Evolutionary conservation across 1,140 invertebrate genomes (phyloP).

Genomic region (Phenacoccus solenopsis): DNA sequence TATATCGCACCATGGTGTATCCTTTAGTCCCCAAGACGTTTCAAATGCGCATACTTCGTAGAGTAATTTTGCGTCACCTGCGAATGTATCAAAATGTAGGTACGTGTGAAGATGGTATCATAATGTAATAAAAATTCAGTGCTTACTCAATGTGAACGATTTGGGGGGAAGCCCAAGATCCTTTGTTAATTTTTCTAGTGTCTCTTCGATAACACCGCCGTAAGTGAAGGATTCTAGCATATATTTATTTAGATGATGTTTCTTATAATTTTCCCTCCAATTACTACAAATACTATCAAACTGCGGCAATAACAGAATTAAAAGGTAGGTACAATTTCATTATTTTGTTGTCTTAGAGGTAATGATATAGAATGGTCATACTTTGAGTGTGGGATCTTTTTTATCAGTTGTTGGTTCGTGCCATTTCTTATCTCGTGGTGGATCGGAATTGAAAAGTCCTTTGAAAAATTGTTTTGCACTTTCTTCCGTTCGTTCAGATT

Average conservation of each 20-base stretch:
- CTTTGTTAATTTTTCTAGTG: neutral
- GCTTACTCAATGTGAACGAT: neutral
- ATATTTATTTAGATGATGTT: neutral
- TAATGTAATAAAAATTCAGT: neutral
- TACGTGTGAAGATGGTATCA: too few relatives aligned
- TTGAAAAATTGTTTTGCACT: constrained; percentile 57
- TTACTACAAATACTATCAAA: neutral
- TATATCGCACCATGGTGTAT: neutral
- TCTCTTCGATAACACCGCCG: neutral
- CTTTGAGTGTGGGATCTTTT: neutral
- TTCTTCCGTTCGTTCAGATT: constrained; percentile 54
- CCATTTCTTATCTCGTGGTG: neutral
- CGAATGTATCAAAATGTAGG: neutral
- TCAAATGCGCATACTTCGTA: constrained; percentile 65
- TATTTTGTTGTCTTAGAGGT: too few relatives aligned
- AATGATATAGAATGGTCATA: neutral
- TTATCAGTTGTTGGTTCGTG: neutral
- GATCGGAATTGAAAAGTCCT: constrained; percentile 50
- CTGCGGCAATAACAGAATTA: too few relatives aligned
- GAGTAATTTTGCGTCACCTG: constrained; percentile 50
- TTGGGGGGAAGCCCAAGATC: neutral
- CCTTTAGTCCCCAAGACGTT: constrained; percentile 47
- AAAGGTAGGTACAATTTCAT: too few relatives aligned
- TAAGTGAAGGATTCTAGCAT: neutral
- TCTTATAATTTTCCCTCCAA: neutral